These are phyloP conservation scores for Busseola fusca DNA, from an alignment of 2,888 invertebrate genomes.

Conservation along the genomic window DNA sequence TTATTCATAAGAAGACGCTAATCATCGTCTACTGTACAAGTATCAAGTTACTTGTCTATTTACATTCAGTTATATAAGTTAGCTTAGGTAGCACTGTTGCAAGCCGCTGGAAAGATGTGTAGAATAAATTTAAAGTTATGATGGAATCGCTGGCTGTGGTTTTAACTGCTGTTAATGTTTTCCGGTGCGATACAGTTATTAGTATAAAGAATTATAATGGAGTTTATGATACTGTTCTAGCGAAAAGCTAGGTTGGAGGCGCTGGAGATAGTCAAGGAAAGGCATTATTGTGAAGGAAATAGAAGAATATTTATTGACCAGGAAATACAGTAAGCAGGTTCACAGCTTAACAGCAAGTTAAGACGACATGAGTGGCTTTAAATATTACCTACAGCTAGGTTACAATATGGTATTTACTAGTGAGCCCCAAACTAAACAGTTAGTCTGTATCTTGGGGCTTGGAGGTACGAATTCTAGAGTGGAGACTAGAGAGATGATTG, in stretches of 20 bases:
- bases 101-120: slow-evolving; percentile 30
- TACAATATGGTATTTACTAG: too few species aligned
- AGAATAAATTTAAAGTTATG: slow-evolving; percentile 41
- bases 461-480: too few species aligned
- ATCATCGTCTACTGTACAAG: slow-evolving; percentile 32
- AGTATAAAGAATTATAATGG: slow-evolving; percentile 14
- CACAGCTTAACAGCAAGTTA: too few species aligned
- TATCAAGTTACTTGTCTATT: slow-evolving; percentile 41
- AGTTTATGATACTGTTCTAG: slow-evolving; percentile 19
- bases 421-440: too few species aligned
- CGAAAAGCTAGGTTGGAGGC: background rate
- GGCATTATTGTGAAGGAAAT: background rate
- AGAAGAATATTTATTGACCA: too few species aligned
- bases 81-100: slow-evolving; percentile 24
- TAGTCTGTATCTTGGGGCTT: too few species aligned
- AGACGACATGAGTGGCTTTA: too few species aligned
- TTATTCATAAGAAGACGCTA: slow-evolving; percentile 45
- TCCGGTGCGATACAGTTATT: slow-evolving; percentile 31
- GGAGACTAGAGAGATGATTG: too few species aligned
- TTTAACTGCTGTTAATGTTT: slow-evolving; percentile 35
- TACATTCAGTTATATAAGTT: slow-evolving; percentile 27
- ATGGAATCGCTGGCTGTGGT: slow-evolving; percentile 24
- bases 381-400: too few species aligned
- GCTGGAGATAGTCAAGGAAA: background rate
- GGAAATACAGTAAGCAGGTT: too few species aligned